Conservation (phyloP, 2,888 invertebrate species). For the Dryadula phaetusa region DNA sequence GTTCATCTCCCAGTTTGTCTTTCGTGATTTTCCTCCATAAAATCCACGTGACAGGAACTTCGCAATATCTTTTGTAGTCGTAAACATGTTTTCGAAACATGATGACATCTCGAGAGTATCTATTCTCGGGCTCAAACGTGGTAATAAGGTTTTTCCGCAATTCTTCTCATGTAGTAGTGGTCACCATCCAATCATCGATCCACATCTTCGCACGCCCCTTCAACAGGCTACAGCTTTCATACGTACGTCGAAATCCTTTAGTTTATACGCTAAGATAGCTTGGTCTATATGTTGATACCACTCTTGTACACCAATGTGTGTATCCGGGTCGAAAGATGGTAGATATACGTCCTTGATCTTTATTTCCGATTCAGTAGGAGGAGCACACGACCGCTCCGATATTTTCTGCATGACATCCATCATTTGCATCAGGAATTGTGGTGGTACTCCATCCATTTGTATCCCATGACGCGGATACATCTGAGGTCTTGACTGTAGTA, state of each 20-base stretch:
- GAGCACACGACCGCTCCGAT: neutral
- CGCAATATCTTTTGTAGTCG: slow-evolving; percentile 9
- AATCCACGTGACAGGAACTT: slow-evolving; percentile 19
- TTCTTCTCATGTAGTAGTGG: neutral
- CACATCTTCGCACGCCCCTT: neutral
- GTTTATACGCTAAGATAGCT: neutral
- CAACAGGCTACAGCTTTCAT: neutral
- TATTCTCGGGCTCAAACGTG: slow-evolving; percentile 7
- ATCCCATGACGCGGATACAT: too few relatives aligned
- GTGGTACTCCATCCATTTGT: too few relatives aligned
- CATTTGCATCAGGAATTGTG: neutral
- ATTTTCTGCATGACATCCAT: neutral
- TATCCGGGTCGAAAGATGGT: neutral
- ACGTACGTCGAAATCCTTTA: neutral
- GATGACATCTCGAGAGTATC: slow-evolving; percentile 14
- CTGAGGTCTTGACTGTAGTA: too few relatives aligned
- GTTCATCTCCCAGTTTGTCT: slow-evolving; percentile 19
- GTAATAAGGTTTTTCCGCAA: neutral
- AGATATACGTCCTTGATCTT: neutral
- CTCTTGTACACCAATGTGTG: neutral
- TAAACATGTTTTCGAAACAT: slow-evolving; percentile 21
- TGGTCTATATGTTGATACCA: neutral
- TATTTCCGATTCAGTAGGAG: neutral
- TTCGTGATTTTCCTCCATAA: slow-evolving; percentile 19
- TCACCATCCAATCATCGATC: neutral